Base-by-base conservation (phyloP, 2,113 vertebrate species). In the Callaeas wilsoni region DNA sequence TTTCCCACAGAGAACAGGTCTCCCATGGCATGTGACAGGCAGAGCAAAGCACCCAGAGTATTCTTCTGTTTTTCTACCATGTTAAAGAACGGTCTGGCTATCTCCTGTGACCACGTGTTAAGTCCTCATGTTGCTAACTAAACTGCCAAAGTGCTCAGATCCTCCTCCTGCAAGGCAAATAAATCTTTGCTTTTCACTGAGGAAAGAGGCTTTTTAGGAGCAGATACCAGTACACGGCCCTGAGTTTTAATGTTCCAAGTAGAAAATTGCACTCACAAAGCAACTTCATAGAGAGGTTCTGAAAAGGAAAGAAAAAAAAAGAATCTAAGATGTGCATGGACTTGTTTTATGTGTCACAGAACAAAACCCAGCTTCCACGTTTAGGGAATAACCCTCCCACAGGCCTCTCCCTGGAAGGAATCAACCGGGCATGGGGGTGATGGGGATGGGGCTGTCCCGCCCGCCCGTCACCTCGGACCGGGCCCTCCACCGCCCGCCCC, bases 191-290 rank as follows among this genome's bases (percentile, higher is more conserved):
- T 79, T 59, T 83, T 42, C 67, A 22, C 30, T 41, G 35, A 46
- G 33, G 50, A 73, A 33, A 52, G 29, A 62, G 21, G 41, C 25
- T 30, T 78, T 88, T 37, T 1, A 10, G 65, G 32, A 80, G n/a
- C 67, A 64, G 42, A 22, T 25, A 83, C 16, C 52, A 47, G 13
- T 33, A 21, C 10, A 21, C 10, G 26, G 41, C 26, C 37, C n/a
- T 65, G 42, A 22, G 32, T 59, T 80, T 30, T 35, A 67, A 37
- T 3, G 7, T 23, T 26, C 37, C 30, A n/a, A n/a, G 6, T 4
- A 59, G 79, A 55, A 65, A 52, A 37, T 6, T 6, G 29, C 49
- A 97, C 97, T 97, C 63, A 97, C 97, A 97, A 96, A 60, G 59
- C 32, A 21, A 95, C 94, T 92, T 90, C 82, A 30, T 90, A 96